Percentiles rank a stretch among this genome's conserved stretches.
phyloP scores from a whole-genome alignment of 1,140 invertebrate genomes.

The Rhyacophila brunnea region DNA sequence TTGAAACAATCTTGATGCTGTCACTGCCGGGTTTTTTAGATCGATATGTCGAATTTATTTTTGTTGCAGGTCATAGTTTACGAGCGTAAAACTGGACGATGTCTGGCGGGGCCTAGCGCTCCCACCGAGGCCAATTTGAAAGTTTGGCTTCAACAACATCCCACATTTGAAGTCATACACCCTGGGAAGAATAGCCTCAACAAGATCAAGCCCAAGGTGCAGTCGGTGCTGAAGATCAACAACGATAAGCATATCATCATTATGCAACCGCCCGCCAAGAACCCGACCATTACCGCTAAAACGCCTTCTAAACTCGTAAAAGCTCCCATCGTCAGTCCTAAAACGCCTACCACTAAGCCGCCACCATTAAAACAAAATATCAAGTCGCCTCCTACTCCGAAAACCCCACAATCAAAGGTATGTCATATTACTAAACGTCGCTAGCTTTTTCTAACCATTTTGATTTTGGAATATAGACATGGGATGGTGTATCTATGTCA shows the following conservation, averaged over 20 bases:
- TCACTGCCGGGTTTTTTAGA: no score
- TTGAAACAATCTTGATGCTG: background rate
- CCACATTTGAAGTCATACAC: conserved; percentile 77
- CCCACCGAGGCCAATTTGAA: conserved; percentile 76
- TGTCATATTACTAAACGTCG: background rate
- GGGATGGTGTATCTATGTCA: no score
- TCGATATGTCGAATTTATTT: background rate
- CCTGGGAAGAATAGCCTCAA: conserved; percentile 54
- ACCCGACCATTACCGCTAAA: conserved; percentile 21
- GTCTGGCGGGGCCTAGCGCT: conserved; percentile 73
- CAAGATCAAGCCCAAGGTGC: conserved; percentile 42
- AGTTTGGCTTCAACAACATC: conserved; percentile 82
- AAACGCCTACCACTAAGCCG: conserved; percentile 23
- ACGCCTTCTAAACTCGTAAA: background rate
- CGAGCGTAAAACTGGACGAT: conserved; percentile 74
- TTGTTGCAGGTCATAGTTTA: conserved; percentile 68
- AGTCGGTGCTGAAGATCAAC: conserved; percentile 50
- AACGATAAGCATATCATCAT: conserved; percentile 27
- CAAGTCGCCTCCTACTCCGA: conserved; percentile 22
- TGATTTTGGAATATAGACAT: no score
- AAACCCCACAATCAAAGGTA: conserved; percentile 27
- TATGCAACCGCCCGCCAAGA: conserved; percentile 26
- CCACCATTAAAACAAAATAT: conserved; percentile 16
- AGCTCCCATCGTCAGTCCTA: background rate
- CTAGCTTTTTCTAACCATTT: no score